These are phyloP conservation scores for Oostethus manadensis DNA, from an alignment of 2,113 vertebrate genomes.

Conservation along the genomic window DNA sequence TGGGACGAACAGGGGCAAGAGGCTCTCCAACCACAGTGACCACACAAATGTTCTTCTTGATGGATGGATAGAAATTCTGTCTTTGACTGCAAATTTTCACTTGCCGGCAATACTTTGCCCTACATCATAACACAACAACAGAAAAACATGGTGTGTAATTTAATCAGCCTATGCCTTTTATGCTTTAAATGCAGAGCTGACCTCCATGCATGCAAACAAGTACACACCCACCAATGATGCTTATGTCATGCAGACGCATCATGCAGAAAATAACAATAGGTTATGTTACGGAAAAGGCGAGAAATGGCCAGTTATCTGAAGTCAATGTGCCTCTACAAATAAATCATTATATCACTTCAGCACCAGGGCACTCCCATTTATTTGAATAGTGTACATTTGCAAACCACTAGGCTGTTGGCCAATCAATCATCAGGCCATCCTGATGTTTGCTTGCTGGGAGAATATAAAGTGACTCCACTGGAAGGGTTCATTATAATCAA, in stretches of 20 bases:
- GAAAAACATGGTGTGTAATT: neutral
- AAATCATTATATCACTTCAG: conserved; percentile 58
- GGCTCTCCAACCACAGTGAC: too few relatives aligned
- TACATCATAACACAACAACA: too few relatives aligned
- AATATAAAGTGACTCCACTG: conserved; percentile 50
- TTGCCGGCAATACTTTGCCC: too few relatives aligned
- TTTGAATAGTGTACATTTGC: conserved; percentile 62
- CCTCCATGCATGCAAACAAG: neutral
- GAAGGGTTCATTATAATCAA: conserved; percentile 48
- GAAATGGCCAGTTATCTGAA: conserved; percentile 53
- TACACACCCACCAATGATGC: neutral
- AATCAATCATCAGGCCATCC: conserved; percentile 58
- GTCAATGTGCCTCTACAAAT: conserved; percentile 54
- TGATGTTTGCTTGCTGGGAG: conserved; percentile 46
- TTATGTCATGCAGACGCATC: conserved; percentile 19
- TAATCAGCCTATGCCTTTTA: neutral
- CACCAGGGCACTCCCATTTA: conserved; percentile 58
- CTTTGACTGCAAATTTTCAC: too few relatives aligned
- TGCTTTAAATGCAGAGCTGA: neutral
- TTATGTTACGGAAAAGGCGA: conserved; percentile 54
- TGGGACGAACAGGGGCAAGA: too few relatives aligned
- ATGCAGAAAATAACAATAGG: conserved; percentile 29
- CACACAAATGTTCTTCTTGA: too few relatives aligned
- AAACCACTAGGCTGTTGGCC: conserved; percentile 42
- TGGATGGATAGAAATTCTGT: too few relatives aligned